Evolutionary conservation across 2,113 vertebrate species (phyloP).

Genomic region (Mionectes macconnelli): DNA sequence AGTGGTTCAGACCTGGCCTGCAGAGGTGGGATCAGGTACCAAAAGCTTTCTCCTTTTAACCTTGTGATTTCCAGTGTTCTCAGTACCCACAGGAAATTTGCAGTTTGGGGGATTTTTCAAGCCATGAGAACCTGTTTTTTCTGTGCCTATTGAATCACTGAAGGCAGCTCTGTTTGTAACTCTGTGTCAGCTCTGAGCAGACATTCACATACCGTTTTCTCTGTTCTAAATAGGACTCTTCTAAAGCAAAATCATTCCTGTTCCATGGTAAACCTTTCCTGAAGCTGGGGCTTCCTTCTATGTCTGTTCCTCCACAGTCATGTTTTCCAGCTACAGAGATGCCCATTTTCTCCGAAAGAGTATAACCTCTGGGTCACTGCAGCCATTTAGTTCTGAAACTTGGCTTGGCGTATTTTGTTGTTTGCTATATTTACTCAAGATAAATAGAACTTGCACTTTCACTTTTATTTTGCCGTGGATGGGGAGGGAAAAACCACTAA

Average conservation of each 20-base stretch:
- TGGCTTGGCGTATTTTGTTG: not conserved
- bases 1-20: not conserved
- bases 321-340: not conserved
- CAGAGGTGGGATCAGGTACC: not conserved
- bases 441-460: not conserved
- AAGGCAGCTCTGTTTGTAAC: not conserved
- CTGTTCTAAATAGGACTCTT: not conserved
- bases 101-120: not conserved
- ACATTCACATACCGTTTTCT: not conserved
- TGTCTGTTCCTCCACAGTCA: not conserved
- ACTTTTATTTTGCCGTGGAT: not conserved
- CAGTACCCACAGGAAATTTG: not conserved
- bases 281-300: not conserved
- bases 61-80: not conserved
- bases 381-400: not conserved
- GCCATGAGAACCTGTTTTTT: not conserved
- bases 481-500: not conserved
- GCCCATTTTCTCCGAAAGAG: not conserved
- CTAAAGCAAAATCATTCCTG: not conserved
- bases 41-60: not conserved
- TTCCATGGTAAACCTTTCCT: not conserved
- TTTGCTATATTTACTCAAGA: not conserved
- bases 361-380: not conserved
- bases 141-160: not conserved
- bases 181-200: not conserved